Evolutionary conservation across 1,140 invertebrate species (phyloP).

Genomic region (Drosophila murphyi): DNA sequence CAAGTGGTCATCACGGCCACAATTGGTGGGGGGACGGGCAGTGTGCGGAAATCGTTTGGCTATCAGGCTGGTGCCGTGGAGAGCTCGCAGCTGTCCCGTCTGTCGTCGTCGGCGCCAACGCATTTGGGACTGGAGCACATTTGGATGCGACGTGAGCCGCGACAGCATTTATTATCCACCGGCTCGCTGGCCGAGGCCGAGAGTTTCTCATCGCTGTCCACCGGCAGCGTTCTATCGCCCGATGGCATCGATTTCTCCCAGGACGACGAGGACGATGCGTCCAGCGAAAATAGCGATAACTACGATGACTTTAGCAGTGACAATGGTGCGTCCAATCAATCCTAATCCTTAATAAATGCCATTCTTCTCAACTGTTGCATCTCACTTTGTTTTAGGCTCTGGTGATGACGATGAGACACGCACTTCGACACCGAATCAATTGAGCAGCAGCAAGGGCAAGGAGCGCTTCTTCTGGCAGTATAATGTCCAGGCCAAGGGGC

Average conservation of each 20-base stretch:
- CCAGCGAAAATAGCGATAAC: slow-evolving; percentile 91
- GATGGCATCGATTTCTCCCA: slow-evolving; percentile 92
- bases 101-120: slow-evolving; percentile 94
- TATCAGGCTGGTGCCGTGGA: slow-evolving; percentile 57
- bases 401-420: slow-evolving; percentile 88
- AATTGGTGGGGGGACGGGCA: slow-evolving; percentile 4
- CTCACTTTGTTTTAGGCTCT: slow-evolving; percentile 79
- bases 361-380: slow-evolving; percentile 1
- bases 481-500: slow-evolving; percentile 99
- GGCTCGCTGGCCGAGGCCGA: slow-evolving; percentile 93
- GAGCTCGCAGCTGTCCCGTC: slow-evolving; percentile 86
- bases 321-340: slow-evolving; percentile 86
- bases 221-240: slow-evolving; percentile 92
- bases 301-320: slow-evolving; percentile 94
- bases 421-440: slow-evolving; percentile 84
- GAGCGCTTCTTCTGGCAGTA: slow-evolving; percentile 99
- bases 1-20: slow-evolving; percentile 69
- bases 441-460: slow-evolving; percentile 87
- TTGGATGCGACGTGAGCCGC: slow-evolving; percentile 93
- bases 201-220: slow-evolving; percentile 94
- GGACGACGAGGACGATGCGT: slow-evolving; percentile 93
- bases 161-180: slow-evolving; percentile 94
- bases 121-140: slow-evolving; percentile 89
- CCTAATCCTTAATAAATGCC: not conserved
- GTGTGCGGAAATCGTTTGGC: slow-evolving; percentile 69